Percentiles rank a stretch among this genome's conserved stretches.
Evolutionary conservation across 1,140 invertebrate species (phyloP).

Genomic region (Zaprionus tsacasi): DNA sequence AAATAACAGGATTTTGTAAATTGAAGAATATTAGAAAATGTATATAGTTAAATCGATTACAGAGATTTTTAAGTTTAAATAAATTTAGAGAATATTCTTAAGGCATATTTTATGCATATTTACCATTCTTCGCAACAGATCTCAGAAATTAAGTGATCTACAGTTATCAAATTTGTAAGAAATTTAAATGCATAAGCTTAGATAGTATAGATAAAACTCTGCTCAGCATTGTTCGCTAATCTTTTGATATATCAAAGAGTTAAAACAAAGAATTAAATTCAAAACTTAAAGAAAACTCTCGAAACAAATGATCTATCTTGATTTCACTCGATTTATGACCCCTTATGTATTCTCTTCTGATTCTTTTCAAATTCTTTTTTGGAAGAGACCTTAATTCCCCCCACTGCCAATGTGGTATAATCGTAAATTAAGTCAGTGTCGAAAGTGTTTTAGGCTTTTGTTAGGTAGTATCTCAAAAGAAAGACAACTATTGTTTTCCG

Average conservation of each 20-base stretch:
- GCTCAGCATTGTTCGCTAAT: neutral
- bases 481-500: neutral
- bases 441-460: slow-evolving; percentile 1
- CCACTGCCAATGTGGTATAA: neutral
- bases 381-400: neutral
- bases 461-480: neutral
- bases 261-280: neutral
- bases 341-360: neutral
- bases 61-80: no score
- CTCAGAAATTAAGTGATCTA: neutral
- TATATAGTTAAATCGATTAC: no score
- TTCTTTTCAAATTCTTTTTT: neutral
- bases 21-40: no score
- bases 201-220: neutral
- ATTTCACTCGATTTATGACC: neutral
- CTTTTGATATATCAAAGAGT: no score
- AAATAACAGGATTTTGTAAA: no score
- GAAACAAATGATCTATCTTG: neutral
- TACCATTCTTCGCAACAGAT: neutral
- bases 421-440: neutral
- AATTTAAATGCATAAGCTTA: neutral
- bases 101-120: neutral
- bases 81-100: neutral
- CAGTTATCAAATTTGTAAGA: neutral
- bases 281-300: neutral